phyloP scores from a whole-genome alignment of 2,888 invertebrate genomes.

The Phalera bucephala region DNA sequence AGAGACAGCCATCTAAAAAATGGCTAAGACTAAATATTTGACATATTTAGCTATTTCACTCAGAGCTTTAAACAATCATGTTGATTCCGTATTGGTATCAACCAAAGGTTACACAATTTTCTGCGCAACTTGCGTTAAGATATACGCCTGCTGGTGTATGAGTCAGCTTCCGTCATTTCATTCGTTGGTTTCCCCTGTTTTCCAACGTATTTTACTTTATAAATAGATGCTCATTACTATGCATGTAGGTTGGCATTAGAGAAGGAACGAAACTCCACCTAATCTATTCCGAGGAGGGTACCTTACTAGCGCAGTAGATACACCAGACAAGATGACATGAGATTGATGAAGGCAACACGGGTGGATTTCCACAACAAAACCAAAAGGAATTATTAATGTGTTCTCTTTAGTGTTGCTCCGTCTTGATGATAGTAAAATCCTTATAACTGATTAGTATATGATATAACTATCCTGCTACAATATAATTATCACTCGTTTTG shows the following conservation, averaged over 20 bases:
- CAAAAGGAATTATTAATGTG: conserved; percentile 18
- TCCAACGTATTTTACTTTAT: conserved; percentile 8
- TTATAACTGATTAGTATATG: too few relatives aligned
- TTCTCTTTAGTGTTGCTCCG: not conserved
- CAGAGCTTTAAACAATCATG: not conserved
- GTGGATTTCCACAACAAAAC: conserved; percentile 32
- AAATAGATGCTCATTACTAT: conserved; percentile 20
- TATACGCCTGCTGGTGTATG: not conserved
- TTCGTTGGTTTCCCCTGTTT: conserved; percentile 4
- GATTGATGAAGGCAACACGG: conserved; percentile 53
- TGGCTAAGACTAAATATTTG: too few relatives aligned
- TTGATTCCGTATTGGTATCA: not conserved
- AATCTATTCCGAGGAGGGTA: conserved; percentile 24
- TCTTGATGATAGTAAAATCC: too few relatives aligned
- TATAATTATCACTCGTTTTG: too few relatives aligned
- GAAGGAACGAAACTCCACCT: conserved; percentile 18
- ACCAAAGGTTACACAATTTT: not conserved
- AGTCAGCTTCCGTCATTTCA: conserved; percentile 1
- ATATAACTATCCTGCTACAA: too few relatives aligned
- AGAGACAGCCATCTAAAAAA: too few relatives aligned
- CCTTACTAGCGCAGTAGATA: conserved; percentile 11
- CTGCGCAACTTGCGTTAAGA: not conserved
- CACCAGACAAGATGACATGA: conserved; percentile 39
- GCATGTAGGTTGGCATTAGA: conserved; percentile 17
- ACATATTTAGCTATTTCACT: too few relatives aligned